Evolutionary conservation across 2,113 vertebrate species (phyloP).

Genomic region (Oryzias woworae): DNA sequence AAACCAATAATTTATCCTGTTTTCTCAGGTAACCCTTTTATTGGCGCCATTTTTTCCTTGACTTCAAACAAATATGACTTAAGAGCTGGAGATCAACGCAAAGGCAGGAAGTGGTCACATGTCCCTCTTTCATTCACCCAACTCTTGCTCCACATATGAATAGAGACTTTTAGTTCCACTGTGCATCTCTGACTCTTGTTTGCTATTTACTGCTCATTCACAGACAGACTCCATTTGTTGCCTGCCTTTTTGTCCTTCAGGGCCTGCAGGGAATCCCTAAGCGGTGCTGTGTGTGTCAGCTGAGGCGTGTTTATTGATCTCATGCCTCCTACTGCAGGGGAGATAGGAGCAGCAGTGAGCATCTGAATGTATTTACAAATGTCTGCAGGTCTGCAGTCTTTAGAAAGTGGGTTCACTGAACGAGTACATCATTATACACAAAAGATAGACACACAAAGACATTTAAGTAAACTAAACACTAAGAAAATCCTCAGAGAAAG

Average conservation of each 20-base stretch:
- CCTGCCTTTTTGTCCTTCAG: constrained; percentile 19
- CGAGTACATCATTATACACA: background rate
- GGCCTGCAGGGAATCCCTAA: constrained; percentile 16
- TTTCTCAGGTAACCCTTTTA: constrained; percentile 52
- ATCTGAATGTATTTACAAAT: constrained; percentile 11
- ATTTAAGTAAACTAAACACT: too few species aligned
- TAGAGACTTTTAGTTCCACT: constrained; percentile 41
- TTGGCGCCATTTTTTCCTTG: constrained; percentile 42
- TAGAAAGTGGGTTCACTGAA: background rate
- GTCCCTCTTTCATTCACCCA: constrained; percentile 41
- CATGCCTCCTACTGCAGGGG: constrained; percentile 16
- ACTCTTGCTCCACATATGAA: constrained; percentile 39
- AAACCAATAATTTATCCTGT: constrained; percentile 1
- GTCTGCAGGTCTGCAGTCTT: constrained; percentile 10
- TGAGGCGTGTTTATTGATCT: constrained; percentile 41
- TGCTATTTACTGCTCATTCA: constrained; percentile 29
- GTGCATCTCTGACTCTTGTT: background rate
- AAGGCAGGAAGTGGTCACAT: constrained; percentile 25
- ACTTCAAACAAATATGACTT: constrained; percentile 32
- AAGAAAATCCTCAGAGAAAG: too few species aligned
- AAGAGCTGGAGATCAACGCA: constrained; percentile 21
- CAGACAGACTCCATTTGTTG: constrained; percentile 5
- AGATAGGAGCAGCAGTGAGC: constrained; percentile 5
- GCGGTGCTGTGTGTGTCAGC: constrained; percentile 34
- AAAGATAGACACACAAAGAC: too few species aligned